phyloP scores from a whole-genome alignment of 2,888 invertebrate genomes.

The Hyles lineata region DNA sequence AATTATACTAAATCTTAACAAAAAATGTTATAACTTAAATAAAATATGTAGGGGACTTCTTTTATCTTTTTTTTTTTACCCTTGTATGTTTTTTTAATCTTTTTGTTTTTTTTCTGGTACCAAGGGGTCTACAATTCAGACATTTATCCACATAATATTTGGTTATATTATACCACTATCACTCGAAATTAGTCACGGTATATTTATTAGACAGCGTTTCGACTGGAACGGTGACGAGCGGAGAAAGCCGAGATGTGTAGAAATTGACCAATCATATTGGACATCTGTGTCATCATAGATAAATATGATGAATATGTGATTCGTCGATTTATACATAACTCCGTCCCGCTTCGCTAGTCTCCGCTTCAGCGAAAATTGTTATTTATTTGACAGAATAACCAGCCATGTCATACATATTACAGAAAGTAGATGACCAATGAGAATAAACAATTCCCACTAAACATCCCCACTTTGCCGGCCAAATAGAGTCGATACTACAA shows the following conservation, averaged over 20 bases:
- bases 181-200: neutral
- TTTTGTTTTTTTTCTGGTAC: neutral
- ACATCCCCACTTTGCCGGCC: neutral
- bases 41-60: neutral
- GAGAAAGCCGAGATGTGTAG: too few relatives aligned
- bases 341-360: too few relatives aligned
- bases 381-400: neutral
- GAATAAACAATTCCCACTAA: neutral
- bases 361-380: neutral
- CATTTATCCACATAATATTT: neutral
- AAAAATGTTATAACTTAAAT: constrained; percentile 9
- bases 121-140: neutral
- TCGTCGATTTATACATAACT: too few relatives aligned
- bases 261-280: too few relatives aligned
- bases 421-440: neutral
- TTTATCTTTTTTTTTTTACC: constrained; percentile 34
- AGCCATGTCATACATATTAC: neutral
- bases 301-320: too few relatives aligned
- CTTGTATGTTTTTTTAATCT: constrained; percentile 2
- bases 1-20: neutral
- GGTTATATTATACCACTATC: neutral
- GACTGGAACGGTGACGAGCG: too few relatives aligned
- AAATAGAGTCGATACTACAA: neutral
- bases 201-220: too few relatives aligned
- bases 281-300: too few relatives aligned